A percentile compares a stretch with the other conserved stretches of the same genome.
Evolutionary conservation across 2,113 vertebrate genomes (phyloP).

Genomic region (Mesitornis unicolor): DNA sequence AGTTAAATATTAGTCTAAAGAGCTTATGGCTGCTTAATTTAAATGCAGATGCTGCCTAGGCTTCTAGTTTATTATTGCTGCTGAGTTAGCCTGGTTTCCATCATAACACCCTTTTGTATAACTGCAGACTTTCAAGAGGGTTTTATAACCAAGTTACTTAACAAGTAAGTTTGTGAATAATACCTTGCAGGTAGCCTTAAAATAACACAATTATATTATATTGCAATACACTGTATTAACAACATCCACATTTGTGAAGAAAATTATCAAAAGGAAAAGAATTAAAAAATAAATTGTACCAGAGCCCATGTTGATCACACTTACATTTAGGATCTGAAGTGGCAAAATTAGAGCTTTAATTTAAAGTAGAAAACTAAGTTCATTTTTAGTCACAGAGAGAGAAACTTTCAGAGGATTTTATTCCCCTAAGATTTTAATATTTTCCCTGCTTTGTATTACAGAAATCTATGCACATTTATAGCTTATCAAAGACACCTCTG

Average conservation of each 20-base stretch:
- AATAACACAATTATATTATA: neutral
- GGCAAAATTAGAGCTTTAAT: neutral
- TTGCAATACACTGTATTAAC: neutral
- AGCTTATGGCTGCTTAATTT: neutral
- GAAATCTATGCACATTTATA: neutral
- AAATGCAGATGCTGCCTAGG: neutral
- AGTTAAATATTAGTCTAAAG: neutral
- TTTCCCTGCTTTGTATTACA: neutral
- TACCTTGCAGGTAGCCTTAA: neutral
- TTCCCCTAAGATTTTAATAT: neutral
- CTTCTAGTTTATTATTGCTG: neutral
- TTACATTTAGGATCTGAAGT: neutral
- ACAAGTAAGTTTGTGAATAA: neutral
- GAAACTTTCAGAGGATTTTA: neutral
- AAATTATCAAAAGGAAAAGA: neutral
- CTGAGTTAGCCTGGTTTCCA: neutral
- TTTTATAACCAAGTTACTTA: neutral
- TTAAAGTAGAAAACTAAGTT: neutral
- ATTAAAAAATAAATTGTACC: neutral
- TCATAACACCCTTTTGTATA: neutral
- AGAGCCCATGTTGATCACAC: neutral
- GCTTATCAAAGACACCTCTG: neutral
- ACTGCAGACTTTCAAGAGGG: neutral
- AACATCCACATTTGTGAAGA: neutral
- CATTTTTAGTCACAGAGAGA: neutral